Evolutionary conservation across 2,113 vertebrate genomes (phyloP).

Genomic region (Platichthys stellatus): DNA sequence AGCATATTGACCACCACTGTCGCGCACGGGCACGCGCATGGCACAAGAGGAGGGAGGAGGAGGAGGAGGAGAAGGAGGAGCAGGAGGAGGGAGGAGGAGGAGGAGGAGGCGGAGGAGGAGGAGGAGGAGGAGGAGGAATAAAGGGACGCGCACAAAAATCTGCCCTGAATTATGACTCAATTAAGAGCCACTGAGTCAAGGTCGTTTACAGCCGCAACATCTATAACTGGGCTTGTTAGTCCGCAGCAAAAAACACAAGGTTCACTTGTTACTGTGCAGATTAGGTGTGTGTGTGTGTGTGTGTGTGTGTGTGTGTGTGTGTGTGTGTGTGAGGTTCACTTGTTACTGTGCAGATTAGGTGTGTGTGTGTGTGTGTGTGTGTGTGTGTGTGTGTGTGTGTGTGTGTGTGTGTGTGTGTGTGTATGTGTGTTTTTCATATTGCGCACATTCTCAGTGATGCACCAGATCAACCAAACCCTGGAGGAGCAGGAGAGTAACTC

Average conservation of each 20-base stretch:
- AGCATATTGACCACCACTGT: slow-evolving; percentile 57
- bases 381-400: too few relatives aligned
- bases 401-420: too few relatives aligned
- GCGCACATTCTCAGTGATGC: slow-evolving; percentile 2
- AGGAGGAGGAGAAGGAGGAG: too few relatives aligned
- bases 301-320: too few relatives aligned
- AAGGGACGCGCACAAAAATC: slow-evolving; percentile 8
- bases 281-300: not conserved
- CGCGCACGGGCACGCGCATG: not conserved
- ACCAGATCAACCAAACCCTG: slow-evolving; percentile 26
- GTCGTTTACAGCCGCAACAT: slow-evolving; percentile 64
- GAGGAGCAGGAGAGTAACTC: slow-evolving; percentile 51
- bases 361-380: not conserved
- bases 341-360: not conserved
- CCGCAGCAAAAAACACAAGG: not conserved
- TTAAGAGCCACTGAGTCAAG: slow-evolving; percentile 67
- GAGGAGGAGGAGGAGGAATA: not conserved
- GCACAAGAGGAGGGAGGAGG: not conserved
- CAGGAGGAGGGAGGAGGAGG: not conserved
- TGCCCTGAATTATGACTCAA: slow-evolving; percentile 58
- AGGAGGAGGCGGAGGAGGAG: not conserved
- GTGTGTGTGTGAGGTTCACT: not conserved
- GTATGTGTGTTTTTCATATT: not conserved
- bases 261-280: not conserved
- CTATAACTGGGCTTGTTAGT: not conserved